Conservation (phyloP, 2,888 invertebrate genomes). For the Atherix ibis region DNA sequence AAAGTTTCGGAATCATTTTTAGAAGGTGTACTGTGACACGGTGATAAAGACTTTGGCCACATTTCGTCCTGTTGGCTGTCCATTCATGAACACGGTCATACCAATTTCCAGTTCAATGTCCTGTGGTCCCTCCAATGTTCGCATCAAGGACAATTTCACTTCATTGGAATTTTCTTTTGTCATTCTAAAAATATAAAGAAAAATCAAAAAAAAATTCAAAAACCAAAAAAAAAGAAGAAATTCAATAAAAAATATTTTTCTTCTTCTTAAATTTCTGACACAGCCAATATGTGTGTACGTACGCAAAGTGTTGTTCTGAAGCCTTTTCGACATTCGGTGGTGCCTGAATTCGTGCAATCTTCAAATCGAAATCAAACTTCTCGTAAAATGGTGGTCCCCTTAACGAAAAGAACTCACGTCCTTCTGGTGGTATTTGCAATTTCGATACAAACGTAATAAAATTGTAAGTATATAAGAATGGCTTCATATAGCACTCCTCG, state of each 20-base stretch:
- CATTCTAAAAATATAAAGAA: no score
- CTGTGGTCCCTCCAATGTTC: conserved; percentile 70
- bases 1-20: no score
- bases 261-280: neutral
- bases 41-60: conserved; percentile 73
- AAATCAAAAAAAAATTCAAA: no score
- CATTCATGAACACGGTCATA: conserved; percentile 65
- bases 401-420: conserved; percentile 69
- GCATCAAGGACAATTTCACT: conserved; percentile 59
- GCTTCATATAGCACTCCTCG: conserved; percentile 60
- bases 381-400: conserved; percentile 59
- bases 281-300: conserved; percentile 16
- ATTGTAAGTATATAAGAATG: conserved; percentile 80
- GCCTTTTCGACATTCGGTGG: conserved; percentile 43
- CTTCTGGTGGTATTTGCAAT: conserved; percentile 46
- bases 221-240: no score
- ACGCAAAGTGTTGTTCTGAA: conserved; percentile 42
- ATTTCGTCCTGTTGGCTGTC: conserved; percentile 62
- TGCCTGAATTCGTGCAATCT: conserved; percentile 47
- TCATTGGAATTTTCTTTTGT: conserved; percentile 45
- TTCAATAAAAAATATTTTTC: no score
- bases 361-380: conserved; percentile 61
- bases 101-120: conserved; percentile 74
- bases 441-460: conserved; percentile 85
- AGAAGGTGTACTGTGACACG: conserved; percentile 72